phyloP scores from a whole-genome alignment of 2,797 vertebrate genomes.

The Hemibagrus guttatus region DNA sequence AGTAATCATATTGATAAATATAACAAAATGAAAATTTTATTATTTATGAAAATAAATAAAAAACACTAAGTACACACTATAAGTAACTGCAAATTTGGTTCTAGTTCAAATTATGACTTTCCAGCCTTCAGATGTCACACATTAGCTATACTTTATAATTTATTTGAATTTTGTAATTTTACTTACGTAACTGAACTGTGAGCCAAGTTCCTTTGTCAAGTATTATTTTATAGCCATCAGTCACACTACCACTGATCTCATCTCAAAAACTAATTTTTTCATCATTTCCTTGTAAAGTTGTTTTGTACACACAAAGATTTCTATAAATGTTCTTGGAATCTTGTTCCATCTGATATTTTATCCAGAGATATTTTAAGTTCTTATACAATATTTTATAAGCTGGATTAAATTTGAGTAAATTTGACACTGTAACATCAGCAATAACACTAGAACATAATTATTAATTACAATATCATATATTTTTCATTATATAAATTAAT shows the following conservation, averaged over 20 bases:
- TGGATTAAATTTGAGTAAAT: not conserved
- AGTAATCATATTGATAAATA: not conserved
- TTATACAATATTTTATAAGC: not conserved
- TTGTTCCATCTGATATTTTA: not conserved
- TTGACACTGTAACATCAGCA: not conserved
- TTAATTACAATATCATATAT: not conserved
- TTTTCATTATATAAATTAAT: too few relatives aligned
- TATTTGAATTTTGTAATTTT: not conserved
- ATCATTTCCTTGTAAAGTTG: not conserved
- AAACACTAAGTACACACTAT: not conserved
- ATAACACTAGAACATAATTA: not conserved
- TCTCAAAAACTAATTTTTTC: not conserved
- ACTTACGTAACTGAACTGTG: conserved; percentile 47
- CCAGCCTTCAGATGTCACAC: not conserved
- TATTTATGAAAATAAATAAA: not conserved
- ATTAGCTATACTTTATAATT: not conserved
- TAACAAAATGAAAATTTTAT: not conserved
- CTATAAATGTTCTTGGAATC: not conserved
- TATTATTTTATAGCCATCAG: conserved; percentile 19
- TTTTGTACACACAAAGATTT: not conserved
- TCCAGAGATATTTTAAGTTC: not conserved
- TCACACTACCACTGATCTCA: conserved; percentile 42
- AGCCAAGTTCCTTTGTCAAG: conserved; percentile 33
- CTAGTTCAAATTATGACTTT: conserved; percentile 32
- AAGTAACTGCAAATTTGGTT: conserved; percentile 8